Conservation (phyloP, 2,113 vertebrate genomes). For the Chamaea fasciata region DNA sequence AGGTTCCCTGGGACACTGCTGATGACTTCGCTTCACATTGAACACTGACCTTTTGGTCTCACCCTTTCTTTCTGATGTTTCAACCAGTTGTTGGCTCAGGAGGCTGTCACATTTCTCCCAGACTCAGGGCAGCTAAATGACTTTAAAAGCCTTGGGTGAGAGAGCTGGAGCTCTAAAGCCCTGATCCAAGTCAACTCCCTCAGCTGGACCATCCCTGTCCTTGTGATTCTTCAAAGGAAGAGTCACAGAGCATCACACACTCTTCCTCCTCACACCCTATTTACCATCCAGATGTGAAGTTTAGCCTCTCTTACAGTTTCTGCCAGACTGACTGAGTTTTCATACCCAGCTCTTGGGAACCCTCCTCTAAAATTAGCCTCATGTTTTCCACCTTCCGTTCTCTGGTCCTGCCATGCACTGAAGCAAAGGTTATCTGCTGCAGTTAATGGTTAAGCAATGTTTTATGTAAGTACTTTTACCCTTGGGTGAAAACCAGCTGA, state of each 20-base stretch:
- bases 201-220: neutral
- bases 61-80: neutral
- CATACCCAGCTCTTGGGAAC: neutral
- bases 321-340: neutral
- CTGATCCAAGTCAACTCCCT: neutral
- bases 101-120: neutral
- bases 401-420: neutral
- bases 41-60: neutral
- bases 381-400: neutral
- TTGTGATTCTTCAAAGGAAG: neutral
- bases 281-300: neutral
- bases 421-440: constrained; percentile 37
- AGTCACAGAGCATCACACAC: neutral
- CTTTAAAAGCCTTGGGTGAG: neutral
- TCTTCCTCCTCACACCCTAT: neutral
- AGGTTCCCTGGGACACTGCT: neutral
- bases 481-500: constrained; percentile 1
- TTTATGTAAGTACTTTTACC: constrained; percentile 7
- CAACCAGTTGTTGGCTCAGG: neutral
- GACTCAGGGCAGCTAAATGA: neutral
- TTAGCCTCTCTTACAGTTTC: neutral
- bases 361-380: neutral
- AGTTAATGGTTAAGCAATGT: constrained; percentile 46
- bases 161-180: neutral
- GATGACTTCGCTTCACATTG: neutral